Evolutionary conservation across 2,797 vertebrate genomes (phyloP), one percentile per base, ranked within the genome.

Genomic region (Myotis vivesi): DNA sequence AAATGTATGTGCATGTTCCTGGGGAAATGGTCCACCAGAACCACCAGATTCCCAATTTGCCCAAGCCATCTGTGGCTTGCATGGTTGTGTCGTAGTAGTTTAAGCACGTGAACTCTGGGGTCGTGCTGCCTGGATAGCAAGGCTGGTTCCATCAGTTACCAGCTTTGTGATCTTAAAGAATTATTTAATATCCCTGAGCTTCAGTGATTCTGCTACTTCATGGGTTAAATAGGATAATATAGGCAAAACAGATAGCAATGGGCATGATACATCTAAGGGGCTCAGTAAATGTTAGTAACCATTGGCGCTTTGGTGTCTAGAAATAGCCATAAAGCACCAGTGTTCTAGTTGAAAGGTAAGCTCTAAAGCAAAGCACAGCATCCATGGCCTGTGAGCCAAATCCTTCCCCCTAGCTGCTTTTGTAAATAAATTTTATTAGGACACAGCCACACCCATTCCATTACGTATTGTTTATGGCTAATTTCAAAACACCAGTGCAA

Each of bases 341-440:
- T 28, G 8, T 25, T 44, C 25, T 80, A 12, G 19, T 79, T 55
- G 33, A 19, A 76, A 87, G 41, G 19, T 28, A 2, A 38, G 17
- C 66, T 46, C 5, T 53, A 41, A 87, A 51, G 17, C 23, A 46
- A n/a, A 59, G 36, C 33, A 49, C 7, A 59, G 57, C 51, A 11
- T 55, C 46, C 13, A 2, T 36, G 28, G 30, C 22, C 7, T 86
- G 3, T 33, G 41, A n/a, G 28, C 66, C 69, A 92, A 57, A 84
- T 75, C 62, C 55, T 75, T 9, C 51, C 10, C 5, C 11, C 20
- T 73, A 36, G n/a, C 15, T 79, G 1, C 66, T 68, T 80, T 85
- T 77, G 44, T 84, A 91, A 95, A 87, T 91, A 71, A 86, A 28
- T 71, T 91, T 38, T 68, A 49, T 83, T 44, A 28, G 71, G 25